Base-by-base conservation (phyloP, 2,113 vertebrate genomes). In the Menura novaehollandiae region DNA sequence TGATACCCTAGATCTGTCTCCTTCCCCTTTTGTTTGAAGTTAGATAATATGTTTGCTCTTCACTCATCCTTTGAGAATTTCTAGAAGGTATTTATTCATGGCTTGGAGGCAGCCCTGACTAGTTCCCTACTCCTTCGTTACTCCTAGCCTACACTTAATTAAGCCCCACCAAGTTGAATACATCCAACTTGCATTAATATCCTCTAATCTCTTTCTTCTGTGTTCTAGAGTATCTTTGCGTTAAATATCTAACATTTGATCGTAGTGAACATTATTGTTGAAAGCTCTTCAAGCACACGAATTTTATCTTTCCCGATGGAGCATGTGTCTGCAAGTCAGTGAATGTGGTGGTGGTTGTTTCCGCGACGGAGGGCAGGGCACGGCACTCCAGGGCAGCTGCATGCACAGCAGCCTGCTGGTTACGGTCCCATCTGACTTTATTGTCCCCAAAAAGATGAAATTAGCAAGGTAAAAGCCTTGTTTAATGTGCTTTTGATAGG, bases 21-120 rank as follows among this genome's bases (percentile, higher is more conserved):
- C 74, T 87, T 87, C 28, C 22, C 26, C 12, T 81, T 85, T 79
- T 92, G 83, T 95, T 89, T 95, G 89, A 94, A 91, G 64, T 91
- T 87, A 89, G 84, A 72, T 81, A 81, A 72, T 76, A 30, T 27
- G 28, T 72, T 95, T 87, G 73, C 58, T 77, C 53, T 87, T 94
- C 24, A 3, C 46, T 66, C 11, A 62, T 91, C 62, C 81, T 68
- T 68, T 79, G 52, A 78, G 77, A 85, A 68, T 89, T 92, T 91
- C 84, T 87, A 22, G 69, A 64, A 86, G 52, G 22, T 84, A 37
- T 74, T 95, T 94, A 59, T 66, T 89, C 23, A 12, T 77, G 47
- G 32, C 77, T 92, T 18, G 12, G 17, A 87, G 89, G 86, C 63
- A 87, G 52, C 76, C 49, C 41, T 89, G 39, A 10, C 41, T 74